Conservation (phyloP, 2,113 vertebrate species). For the Pholis gunnellus region DNA sequence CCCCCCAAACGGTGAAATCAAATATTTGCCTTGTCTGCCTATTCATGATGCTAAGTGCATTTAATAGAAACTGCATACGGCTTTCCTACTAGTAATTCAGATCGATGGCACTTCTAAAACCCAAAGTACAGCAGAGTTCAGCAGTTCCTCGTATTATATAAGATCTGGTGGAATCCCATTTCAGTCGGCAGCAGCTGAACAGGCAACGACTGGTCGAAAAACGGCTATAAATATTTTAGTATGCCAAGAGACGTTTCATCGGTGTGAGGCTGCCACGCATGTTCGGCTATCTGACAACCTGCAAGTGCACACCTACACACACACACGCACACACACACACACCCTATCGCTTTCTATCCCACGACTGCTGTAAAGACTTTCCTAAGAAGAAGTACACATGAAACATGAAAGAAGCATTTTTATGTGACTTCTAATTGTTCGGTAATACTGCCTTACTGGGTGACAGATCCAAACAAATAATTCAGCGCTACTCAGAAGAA, state of each 20-base stretch:
- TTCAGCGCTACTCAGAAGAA: too few species aligned
- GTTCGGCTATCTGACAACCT: not conserved
- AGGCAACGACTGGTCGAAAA: not conserved
- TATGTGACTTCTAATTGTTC: not conserved
- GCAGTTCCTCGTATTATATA: not conserved
- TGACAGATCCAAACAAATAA: not conserved
- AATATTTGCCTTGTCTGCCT: not conserved
- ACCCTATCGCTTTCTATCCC: not conserved
- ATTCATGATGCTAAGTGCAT: not conserved
- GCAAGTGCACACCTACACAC: not conserved
- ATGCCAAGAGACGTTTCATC: not conserved
- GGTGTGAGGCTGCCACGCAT: not conserved
- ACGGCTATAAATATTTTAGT: conserved; percentile 13
- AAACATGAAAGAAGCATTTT: not conserved
- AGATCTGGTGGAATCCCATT: not conserved
- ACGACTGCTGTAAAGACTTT: not conserved
- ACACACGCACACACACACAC: not conserved
- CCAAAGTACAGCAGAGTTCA: not conserved
- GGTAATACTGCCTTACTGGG: not conserved
- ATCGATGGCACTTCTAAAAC: not conserved
- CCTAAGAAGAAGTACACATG: not conserved
- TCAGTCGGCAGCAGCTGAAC: not conserved
- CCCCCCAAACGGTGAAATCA: not conserved
- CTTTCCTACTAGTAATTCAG: not conserved
- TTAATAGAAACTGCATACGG: not conserved